Conservation (phyloP, 2,888 invertebrate genomes). For the Watsonalla binaria region DNA sequence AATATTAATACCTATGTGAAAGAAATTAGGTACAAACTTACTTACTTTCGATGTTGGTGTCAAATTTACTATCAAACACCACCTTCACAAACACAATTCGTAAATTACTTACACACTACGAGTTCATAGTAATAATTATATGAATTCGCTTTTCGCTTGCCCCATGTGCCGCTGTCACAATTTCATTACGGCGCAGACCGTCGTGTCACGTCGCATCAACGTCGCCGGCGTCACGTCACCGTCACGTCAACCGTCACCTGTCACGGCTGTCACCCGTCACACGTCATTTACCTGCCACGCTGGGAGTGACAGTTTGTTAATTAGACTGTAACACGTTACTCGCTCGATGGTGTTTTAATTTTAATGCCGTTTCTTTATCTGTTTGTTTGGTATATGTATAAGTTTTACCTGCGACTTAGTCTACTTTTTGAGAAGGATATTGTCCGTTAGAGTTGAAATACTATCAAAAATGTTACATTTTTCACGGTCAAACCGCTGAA, state of each 20-base stretch:
- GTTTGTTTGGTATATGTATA: neutral
- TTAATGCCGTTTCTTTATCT: neutral
- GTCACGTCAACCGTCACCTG: conserved; percentile 23
- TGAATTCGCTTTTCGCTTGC: conserved; percentile 13
- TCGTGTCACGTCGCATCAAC: conserved; percentile 37
- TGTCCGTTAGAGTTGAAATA: too few species aligned
- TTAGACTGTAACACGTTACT: conserved; percentile 56
- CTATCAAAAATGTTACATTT: too few species aligned
- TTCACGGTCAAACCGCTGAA: too few species aligned
- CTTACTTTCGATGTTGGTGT: too few species aligned
- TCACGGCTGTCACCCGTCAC: conserved; percentile 37
- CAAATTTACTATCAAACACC: too few species aligned
- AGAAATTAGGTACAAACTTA: neutral
- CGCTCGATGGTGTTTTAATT: neutral
- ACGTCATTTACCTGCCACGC: conserved; percentile 61
- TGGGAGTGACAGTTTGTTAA: conserved; percentile 64
- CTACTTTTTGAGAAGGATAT: neutral
- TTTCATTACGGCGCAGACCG: conserved; percentile 65
- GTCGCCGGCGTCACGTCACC: conserved; percentile 36
- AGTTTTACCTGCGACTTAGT: neutral
- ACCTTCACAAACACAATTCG: too few species aligned
- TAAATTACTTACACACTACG: too few species aligned
- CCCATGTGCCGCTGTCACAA: conserved; percentile 52
- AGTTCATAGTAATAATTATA: neutral
- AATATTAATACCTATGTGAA: neutral